A percentile compares a stretch with the other conserved stretches of the same genome.
Conservation (phyloP, 1,140 invertebrate species). For the Babylonia areolata region DNA sequence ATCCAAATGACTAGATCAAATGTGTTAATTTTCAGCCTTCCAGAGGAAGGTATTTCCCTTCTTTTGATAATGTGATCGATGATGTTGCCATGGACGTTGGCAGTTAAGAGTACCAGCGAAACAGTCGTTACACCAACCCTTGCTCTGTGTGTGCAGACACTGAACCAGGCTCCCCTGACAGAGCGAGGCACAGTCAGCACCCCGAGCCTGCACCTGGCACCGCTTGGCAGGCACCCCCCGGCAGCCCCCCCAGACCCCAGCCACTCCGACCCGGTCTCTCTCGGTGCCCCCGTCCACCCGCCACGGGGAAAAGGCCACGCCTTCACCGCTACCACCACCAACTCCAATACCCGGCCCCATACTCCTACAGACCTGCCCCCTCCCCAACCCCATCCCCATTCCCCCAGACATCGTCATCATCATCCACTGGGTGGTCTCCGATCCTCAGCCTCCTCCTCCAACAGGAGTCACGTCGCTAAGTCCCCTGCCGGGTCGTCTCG, state of each 20-base stretch:
- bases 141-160: neutral
- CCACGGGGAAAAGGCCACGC: neutral
- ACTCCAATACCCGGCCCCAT: neutral
- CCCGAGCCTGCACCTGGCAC: constrained; percentile 28
- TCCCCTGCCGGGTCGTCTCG: neutral
- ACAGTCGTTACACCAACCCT: too few relatives aligned
- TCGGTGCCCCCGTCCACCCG: neutral
- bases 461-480: constrained; percentile 13
- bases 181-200: constrained; percentile 20
- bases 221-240: neutral
- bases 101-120: too few relatives aligned
- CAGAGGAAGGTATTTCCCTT: too few relatives aligned
- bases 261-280: too few relatives aligned
- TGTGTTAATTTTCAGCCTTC: too few relatives aligned
- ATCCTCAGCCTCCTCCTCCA: neutral
- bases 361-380: constrained; percentile 28
- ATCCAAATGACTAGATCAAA: too few relatives aligned
- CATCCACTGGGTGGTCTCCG: neutral
- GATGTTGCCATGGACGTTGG: too few relatives aligned
- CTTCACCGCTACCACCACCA: too few relatives aligned
- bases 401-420: too few relatives aligned
- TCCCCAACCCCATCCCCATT: too few relatives aligned
- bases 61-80: too few relatives aligned
- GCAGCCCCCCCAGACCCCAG: too few relatives aligned
- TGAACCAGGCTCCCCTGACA: neutral